These are phyloP conservation scores for Coreoperca whiteheadi DNA, from an alignment of 2,113 vertebrate genomes.

Conservation along the genomic window DNA sequence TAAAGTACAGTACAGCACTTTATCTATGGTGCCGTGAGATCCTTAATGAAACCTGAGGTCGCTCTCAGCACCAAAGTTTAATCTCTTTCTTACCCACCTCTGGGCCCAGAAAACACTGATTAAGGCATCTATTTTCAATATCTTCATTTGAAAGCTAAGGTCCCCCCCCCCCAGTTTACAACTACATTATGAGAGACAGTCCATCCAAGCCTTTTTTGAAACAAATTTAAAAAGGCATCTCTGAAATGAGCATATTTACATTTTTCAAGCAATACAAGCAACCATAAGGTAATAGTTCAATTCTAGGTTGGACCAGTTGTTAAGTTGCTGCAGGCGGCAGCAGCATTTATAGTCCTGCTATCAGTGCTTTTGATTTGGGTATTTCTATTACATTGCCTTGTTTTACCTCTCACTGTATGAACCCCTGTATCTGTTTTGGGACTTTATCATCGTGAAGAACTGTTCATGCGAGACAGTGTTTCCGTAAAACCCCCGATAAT, in stretches of 20 bases:
- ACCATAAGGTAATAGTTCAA: not conserved
- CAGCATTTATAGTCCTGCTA: not conserved
- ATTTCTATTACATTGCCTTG: slow-evolving; percentile 41
- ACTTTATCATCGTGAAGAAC: slow-evolving; percentile 59
- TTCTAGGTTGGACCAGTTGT: slow-evolving; percentile 1
- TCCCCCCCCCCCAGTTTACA: not conserved
- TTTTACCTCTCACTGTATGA: slow-evolving; percentile 34
- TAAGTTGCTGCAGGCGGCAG: slow-evolving; percentile 11
- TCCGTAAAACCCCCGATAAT: slow-evolving; percentile 63
- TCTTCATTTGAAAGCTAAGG: not conserved
- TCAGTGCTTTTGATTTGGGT: slow-evolving; percentile 61
- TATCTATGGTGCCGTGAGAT: slow-evolving; percentile 73
- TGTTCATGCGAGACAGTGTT: slow-evolving; percentile 62
- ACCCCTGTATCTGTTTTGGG: slow-evolving; percentile 35
- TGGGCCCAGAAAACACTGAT: slow-evolving; percentile 22
- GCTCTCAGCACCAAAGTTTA: slow-evolving; percentile 39
- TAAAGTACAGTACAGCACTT: slow-evolving; percentile 68
- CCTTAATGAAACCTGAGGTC: slow-evolving; percentile 78
- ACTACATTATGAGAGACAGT: not conserved
- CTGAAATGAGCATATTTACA: not conserved
- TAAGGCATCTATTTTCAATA: slow-evolving; percentile 10
- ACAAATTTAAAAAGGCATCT: not conserved
- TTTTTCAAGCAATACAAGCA: not conserved
- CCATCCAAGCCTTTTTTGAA: not conserved
- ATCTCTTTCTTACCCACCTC: slow-evolving; percentile 44